A percentile compares a stretch with the other conserved stretches of the same genome.
These are phyloP conservation scores for Hyposoter dolosus DNA, from an alignment of 2,888 invertebrate species.

Conservation along the genomic window DNA sequence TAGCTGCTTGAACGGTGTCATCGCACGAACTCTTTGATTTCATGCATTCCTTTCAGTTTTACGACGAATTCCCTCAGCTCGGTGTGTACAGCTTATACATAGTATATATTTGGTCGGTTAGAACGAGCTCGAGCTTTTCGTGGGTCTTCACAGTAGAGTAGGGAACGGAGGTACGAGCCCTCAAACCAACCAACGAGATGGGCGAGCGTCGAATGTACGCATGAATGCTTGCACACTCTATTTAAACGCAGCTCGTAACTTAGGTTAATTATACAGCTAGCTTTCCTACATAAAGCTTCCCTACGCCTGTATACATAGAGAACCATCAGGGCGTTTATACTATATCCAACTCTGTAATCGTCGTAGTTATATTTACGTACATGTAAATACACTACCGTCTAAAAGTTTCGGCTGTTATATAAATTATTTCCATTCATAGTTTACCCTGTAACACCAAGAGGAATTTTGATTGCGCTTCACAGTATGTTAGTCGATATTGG, in stretches of 20 bases:
- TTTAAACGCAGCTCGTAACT: constrained; percentile 70
- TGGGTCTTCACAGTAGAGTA: constrained; percentile 3
- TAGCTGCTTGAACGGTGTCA: background rate
- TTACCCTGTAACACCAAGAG: background rate
- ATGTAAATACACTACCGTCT: background rate
- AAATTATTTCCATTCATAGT: background rate
- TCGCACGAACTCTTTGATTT: background rate
- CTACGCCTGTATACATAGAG: constrained; percentile 13
- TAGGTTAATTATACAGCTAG: constrained; percentile 69
- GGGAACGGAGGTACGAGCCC: background rate
- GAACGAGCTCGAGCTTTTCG: constrained; percentile 10
- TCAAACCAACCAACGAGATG: constrained; percentile 6
- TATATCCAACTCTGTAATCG: constrained; percentile 8
- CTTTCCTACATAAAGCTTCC: constrained; percentile 39
- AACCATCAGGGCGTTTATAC: constrained; percentile 25
- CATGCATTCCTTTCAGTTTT: background rate
- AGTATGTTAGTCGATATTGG: background rate
- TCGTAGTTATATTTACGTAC: constrained; percentile 12
- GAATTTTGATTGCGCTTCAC: background rate
- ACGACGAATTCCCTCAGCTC: background rate
- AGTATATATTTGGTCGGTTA: background rate
- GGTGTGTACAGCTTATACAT: background rate
- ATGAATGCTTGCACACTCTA: constrained; percentile 63
- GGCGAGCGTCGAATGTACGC: constrained; percentile 51
- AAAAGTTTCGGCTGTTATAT: constrained; percentile 5